phyloP scores from a whole-genome alignment of 2,888 invertebrate genomes.

The Alentia gelatinosa region DNA sequence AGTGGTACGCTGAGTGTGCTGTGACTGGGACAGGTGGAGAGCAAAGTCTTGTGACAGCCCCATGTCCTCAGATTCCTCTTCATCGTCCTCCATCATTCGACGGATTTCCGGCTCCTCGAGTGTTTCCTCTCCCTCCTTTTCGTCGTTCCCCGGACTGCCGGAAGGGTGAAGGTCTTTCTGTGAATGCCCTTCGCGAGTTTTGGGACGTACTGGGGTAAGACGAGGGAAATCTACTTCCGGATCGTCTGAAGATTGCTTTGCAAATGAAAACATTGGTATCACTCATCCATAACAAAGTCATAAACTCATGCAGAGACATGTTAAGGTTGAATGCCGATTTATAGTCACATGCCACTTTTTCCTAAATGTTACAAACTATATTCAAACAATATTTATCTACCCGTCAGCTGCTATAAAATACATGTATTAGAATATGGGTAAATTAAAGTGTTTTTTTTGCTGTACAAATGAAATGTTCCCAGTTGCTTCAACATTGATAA shows the following conservation, averaged over 20 bases:
- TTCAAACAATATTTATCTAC: too few species aligned
- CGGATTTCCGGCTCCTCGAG: not conserved
- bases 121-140: not conserved
- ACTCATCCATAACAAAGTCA: too few species aligned
- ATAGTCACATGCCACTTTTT: too few species aligned
- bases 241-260: not conserved
- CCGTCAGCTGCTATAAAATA: too few species aligned
- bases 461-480: too few species aligned
- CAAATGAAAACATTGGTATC: not conserved
- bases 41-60: not conserved
- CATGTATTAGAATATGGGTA: too few species aligned
- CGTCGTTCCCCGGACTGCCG: too few species aligned
- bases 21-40: slow-evolving; percentile 31
- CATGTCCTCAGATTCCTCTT: not conserved
- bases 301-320: too few species aligned
- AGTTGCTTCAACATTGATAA: too few species aligned
- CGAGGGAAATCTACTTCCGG: not conserved
- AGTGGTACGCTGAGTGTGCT: not conserved
- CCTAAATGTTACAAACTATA: too few species aligned
- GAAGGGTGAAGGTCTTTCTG: not conserved
- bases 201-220: not conserved
- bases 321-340: too few species aligned
- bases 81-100: not conserved
- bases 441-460: too few species aligned
- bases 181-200: not conserved